phyloP scores from a whole-genome alignment of 2,113 vertebrate species.

The Eidolon helvum region DNA sequence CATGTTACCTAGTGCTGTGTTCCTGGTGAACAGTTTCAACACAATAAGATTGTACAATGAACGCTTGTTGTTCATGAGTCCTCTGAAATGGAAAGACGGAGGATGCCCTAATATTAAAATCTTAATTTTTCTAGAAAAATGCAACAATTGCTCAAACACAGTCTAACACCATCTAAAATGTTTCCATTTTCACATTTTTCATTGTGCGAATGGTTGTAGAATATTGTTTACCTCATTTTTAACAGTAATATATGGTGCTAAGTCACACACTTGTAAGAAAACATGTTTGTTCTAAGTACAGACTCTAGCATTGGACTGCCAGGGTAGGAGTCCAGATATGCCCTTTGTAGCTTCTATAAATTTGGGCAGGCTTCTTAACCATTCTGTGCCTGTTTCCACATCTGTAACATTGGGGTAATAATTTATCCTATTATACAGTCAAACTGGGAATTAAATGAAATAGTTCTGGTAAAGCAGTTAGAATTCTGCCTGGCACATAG shows the following conservation, averaged over 20 bases:
- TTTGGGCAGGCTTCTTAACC: neutral
- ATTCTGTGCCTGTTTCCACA: neutral
- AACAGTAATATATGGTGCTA: neutral
- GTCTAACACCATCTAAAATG: neutral
- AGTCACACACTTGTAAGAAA: neutral
- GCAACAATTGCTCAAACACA: neutral
- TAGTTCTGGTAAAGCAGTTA: neutral
- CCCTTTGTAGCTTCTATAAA: neutral
- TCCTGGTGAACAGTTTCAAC: neutral
- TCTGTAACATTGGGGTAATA: neutral
- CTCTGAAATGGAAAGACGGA: neutral
- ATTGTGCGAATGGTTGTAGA: neutral
- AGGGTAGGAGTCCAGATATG: no score
- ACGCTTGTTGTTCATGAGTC: neutral
- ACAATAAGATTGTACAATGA: neutral
- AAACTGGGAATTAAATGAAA: neutral
- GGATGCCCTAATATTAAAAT: neutral
- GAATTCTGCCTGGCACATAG: neutral
- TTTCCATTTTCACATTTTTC: neutral
- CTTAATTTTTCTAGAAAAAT: constrained; percentile 26
- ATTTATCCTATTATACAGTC: neutral
- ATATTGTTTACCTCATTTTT: neutral
- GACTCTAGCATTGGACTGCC: neutral
- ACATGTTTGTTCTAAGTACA: neutral
- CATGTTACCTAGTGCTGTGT: neutral